These are phyloP conservation scores for Syngnathus typhle DNA, from an alignment of 2,113 vertebrate genomes.

Conservation along the genomic window DNA sequence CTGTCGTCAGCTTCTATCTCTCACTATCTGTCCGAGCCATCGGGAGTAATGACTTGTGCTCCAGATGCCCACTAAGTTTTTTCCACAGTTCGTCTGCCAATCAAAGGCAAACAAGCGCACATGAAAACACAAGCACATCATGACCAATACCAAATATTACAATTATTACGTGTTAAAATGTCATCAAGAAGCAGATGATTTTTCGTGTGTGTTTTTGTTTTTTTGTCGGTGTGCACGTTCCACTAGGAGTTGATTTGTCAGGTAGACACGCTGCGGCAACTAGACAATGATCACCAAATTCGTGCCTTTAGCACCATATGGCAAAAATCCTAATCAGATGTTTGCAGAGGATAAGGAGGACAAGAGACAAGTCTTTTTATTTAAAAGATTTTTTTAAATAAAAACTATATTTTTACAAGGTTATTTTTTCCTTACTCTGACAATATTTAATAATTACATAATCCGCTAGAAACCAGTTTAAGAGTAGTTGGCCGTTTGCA, in stretches of 20 bases:
- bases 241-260: background rate
- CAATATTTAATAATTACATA: too few relatives aligned
- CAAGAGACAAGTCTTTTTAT: background rate
- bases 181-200: constrained; percentile 10
- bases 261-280: background rate
- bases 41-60: constrained; percentile 48
- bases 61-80: constrained; percentile 59
- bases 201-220: background rate
- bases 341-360: background rate
- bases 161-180: constrained; percentile 16
- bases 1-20: constrained; percentile 32
- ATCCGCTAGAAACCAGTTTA: too few relatives aligned
- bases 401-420: too few relatives aligned
- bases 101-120: background rate
- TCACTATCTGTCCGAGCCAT: constrained; percentile 23
- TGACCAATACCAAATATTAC: background rate
- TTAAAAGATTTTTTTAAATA: background rate
- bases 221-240: background rate
- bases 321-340: background rate
- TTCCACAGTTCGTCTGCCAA: constrained; percentile 45
- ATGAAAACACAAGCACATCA: constrained; percentile 6
- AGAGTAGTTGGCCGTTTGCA: too few relatives aligned
- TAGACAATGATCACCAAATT: background rate
- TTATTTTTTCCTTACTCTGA: too few relatives aligned
- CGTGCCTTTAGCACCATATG: background rate